phyloP scores from a whole-genome alignment of 2,797 vertebrate species.

The Pangasius sanitwongsei region DNA sequence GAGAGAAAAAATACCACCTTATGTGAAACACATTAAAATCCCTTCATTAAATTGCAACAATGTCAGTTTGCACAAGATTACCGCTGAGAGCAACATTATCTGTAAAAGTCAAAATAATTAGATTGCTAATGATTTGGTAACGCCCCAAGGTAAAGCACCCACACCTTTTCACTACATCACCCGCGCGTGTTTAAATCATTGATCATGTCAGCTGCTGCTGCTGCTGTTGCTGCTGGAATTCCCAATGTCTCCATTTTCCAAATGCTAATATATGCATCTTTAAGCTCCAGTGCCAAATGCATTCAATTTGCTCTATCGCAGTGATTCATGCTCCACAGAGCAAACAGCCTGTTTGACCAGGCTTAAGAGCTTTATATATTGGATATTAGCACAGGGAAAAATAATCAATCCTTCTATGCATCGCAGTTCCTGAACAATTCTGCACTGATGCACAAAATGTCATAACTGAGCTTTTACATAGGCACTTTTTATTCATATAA shows the following conservation, averaged over 20 bases:
- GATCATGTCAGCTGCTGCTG: constrained; percentile 1
- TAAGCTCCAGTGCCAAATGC: not conserved
- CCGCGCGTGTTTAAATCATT: constrained; percentile 17
- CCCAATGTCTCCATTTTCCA: constrained; percentile 8
- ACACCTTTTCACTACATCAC: constrained; percentile 15
- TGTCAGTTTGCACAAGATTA: constrained; percentile 18
- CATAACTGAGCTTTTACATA: not conserved
- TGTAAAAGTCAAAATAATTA: constrained; percentile 36
- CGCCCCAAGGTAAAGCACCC: constrained; percentile 5
- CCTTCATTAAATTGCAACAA: not conserved
- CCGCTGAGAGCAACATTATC: not conserved
- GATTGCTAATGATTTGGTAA: constrained; percentile 29
- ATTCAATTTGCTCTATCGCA: constrained; percentile 12
- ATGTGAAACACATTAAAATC: not conserved
- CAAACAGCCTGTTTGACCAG: constrained; percentile 36
- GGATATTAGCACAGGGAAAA: constrained; percentile 6
- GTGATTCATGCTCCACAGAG: constrained; percentile 19
- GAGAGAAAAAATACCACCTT: not conserved
- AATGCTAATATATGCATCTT: constrained; percentile 29
- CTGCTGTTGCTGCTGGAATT: not conserved
- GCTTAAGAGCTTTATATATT: constrained; percentile 2
- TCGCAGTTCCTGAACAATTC: not conserved
- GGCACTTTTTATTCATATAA: not conserved
- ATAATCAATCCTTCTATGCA: constrained; percentile 7
- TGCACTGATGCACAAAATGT: not conserved